phyloP scores from a whole-genome alignment of 2,888 invertebrate species.

The Bugulina stolonifera region DNA sequence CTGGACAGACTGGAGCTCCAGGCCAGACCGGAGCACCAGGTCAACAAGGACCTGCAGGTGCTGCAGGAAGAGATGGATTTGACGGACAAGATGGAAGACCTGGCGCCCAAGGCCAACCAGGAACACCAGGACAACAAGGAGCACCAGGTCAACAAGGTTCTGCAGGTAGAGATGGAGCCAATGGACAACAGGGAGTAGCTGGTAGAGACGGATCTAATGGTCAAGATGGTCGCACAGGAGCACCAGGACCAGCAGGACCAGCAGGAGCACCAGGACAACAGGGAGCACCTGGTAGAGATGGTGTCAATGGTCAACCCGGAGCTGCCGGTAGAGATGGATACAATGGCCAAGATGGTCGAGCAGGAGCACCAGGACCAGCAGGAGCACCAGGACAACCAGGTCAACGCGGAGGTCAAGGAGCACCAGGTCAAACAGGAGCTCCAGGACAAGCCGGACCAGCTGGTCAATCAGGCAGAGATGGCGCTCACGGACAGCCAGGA shows the following conservation, averaged over 20 bases:
- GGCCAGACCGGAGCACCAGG: not conserved
- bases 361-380: slow-evolving; percentile 1
- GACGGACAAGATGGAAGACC: slow-evolving; percentile 23
- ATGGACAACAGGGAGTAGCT: slow-evolving; percentile 21
- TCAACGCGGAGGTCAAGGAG: not conserved
- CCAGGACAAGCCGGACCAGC: not conserved
- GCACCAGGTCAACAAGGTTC: not conserved
- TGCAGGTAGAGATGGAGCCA: slow-evolving; percentile 10
- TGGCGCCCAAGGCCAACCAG: slow-evolving; percentile 27
- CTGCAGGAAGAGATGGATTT: slow-evolving; percentile 7
- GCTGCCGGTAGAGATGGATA: not conserved
- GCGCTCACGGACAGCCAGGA: slow-evolving; percentile 10
- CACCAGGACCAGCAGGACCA: not conserved
- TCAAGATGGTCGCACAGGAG: slow-evolving; percentile 7
- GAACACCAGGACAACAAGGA: slow-evolving; percentile 18
- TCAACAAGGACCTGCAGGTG: not conserved
- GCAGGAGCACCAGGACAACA: slow-evolving; percentile 6
- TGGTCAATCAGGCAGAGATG: slow-evolving; percentile 5
- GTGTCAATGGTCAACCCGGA: not conserved
- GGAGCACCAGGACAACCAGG: slow-evolving; percentile 19
- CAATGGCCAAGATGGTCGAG: not conserved
- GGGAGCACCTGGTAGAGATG: slow-evolving; percentile 20
- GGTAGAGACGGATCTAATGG: slow-evolving; percentile 25
- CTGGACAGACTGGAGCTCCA: slow-evolving; percentile 12
- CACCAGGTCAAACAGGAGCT: not conserved